Evolutionary conservation across 2,113 vertebrate genomes (phyloP), one percentile per base, ranked within the genome.

Genomic region (Pongo abelii): DNA sequence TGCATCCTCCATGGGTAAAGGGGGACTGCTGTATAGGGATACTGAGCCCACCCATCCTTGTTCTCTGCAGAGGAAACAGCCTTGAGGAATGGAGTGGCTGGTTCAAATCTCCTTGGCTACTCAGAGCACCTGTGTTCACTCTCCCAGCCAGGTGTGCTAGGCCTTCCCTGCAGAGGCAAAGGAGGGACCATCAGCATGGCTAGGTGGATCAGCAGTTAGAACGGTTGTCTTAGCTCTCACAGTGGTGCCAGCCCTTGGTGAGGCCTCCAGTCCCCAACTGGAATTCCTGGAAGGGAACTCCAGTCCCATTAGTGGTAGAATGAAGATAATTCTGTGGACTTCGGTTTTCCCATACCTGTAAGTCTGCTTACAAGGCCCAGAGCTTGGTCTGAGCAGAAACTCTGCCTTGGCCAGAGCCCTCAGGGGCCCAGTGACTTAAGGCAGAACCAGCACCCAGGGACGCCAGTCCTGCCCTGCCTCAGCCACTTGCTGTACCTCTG

Each of bases 141-240:
- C 22, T 50, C 1, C 7, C 3, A 2, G 7, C 52, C 2, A 38
- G 3, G 6, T 38, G 48, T n/a, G 10, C 27, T 46, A n/a, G 74
- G 74, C 75, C 52, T 74, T 72, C 35, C 30, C 91, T 38, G 6
- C 1, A 22, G 52, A 79, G n/a, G n/a, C 6, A 16, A 35, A 50
- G 48, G 89, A 77, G 35, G 77, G 69, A 16, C 25, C 0, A 0
- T 40, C 4, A 5, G 59, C 40, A 46, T 46, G 46, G 59, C 57
- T 48, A 8, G 11, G 16, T 30, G 32, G 69, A 18, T 6, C 48
- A 30, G 74, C 18, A 55, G 27, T 30, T 30, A 78, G 89, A 50
- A 35, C 0, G 0, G 72, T 50, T 46, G n/a, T 46, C 50, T 50
- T 1, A 8, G 84, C 50, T 40, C n/a, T 64, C 75, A 52, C 2